Evolutionary conservation across 92 coral and sea anemone species (phyloP), one percentile per base, ranked within the genome.

Genomic region (Actinostola sp.): DNA sequence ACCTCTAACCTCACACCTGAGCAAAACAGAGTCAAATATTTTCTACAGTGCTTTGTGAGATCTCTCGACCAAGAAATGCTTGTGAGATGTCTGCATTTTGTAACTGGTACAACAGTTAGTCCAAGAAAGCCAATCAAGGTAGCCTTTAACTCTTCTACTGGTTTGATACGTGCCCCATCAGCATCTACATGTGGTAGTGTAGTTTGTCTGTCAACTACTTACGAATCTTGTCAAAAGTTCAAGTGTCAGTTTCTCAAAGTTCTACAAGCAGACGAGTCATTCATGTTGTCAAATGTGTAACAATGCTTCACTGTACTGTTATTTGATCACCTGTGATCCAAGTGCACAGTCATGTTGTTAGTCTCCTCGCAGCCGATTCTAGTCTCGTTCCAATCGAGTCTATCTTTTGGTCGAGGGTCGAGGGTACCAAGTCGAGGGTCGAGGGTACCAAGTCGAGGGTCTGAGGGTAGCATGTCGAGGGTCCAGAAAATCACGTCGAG

Each of bases 111-210:
- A 13, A 27, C 71, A 32, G 66, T 73, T 21, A 73, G 49, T 36
- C 73, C 82, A 57, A 81, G 49, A 43, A 72, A 43, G 24, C 85
- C 85, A 43, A 72, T 79, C n/a, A 33, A 11, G 39, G 81, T 72
- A 16, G 62, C 63, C 20, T 79, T 72, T 33, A 60, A 59, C 58
- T 41, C 79, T 16, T 50, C 84, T 33, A 30, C 31, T 60, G 84
- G 72, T 14, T 36, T 72, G 6, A 49, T 32, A 60, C 81, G 72
- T 25, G 61, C 71, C 20, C 84, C 81, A 31, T 79, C 84, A 59
- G 36, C 81, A 28, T 53, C 66, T 31, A 79, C 86, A 43, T 80
- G 75, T 65, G 75, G 82, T 3, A 80, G 57, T 72, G 71, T 62
- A 34, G 26, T 80, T n/a, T 61, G 50, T 50, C 52, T 80, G 43